These are phyloP conservation scores for Neogobius melanostomus DNA, from an alignment of 2,113 vertebrate species.

Conservation along the genomic window DNA sequence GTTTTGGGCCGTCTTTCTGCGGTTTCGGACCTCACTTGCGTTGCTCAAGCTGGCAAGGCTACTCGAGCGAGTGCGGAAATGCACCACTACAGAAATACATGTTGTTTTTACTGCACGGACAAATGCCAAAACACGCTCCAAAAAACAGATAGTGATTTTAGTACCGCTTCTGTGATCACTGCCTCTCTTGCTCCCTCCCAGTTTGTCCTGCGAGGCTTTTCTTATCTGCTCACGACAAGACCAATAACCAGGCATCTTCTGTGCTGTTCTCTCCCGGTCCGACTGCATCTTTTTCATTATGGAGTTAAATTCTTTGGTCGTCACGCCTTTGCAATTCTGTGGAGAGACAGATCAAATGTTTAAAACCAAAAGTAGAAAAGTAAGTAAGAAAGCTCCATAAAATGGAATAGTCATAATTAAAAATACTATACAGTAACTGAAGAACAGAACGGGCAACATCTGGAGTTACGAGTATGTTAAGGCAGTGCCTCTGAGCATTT, in stretches of 20 bases:
- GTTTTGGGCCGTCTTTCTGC: constrained; percentile 55
- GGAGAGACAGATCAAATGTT: neutral
- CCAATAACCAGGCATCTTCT: constrained; percentile 53
- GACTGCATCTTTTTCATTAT: constrained; percentile 45
- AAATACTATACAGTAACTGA: too few species aligned
- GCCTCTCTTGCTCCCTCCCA: constrained; percentile 36
- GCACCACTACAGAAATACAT: constrained; percentile 62
- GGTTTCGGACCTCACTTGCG: constrained; percentile 60
- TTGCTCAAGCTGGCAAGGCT: constrained; percentile 67
- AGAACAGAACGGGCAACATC: too few species aligned
- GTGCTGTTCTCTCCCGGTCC: constrained; percentile 40
- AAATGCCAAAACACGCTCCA: neutral
- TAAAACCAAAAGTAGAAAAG: neutral
- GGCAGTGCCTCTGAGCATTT: neutral
- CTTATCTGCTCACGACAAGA: constrained; percentile 46
- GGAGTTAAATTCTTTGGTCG: constrained; percentile 40
- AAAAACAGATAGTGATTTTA: neutral
- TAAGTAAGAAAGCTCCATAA: neutral
- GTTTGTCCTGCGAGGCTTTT: constrained; percentile 43
- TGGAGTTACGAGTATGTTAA: too few species aligned
- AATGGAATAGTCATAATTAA: too few species aligned
- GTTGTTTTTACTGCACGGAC: constrained; percentile 9
- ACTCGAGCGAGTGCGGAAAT: constrained; percentile 56
- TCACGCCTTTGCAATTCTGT: constrained; percentile 62
- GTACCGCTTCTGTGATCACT: constrained; percentile 57